These are phyloP conservation scores for Gobionotothen gibberifrons DNA, from an alignment of 2,797 vertebrate species.

Conservation along the genomic window DNA sequence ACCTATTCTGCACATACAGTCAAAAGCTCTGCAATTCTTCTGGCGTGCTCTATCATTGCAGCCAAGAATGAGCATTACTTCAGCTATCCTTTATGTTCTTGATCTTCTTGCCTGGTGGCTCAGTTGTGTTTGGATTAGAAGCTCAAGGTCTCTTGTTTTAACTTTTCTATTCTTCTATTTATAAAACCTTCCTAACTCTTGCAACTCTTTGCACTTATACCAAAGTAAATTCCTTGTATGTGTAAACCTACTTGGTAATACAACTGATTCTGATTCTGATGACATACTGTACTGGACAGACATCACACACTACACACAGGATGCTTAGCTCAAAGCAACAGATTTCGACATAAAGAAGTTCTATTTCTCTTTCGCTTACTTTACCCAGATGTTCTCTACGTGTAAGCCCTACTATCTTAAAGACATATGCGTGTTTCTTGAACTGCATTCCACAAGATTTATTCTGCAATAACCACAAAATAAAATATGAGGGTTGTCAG, in stretches of 20 bases:
- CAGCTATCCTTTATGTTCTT: neutral
- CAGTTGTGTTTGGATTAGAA: neutral
- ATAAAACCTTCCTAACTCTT: constrained; percentile 3
- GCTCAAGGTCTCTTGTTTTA: constrained; percentile 1
- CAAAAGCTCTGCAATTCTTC: neutral
- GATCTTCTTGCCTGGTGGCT: neutral
- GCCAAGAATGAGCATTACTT: neutral
- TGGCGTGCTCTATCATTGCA: neutral
- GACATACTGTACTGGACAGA: neutral
- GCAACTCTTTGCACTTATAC: neutral
- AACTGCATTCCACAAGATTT: neutral
- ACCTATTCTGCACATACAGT: neutral
- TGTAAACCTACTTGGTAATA: no score
- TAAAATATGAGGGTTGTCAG: constrained; percentile 9
- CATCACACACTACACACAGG: neutral
- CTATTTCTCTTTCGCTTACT: constrained; percentile 10
- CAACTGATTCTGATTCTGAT: no score
- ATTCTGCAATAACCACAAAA: constrained; percentile 2
- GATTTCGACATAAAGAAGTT: constrained; percentile 4
- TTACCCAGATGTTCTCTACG: neutral
- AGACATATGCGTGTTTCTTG: neutral
- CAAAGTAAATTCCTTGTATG: no score
- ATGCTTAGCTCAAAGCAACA: constrained; percentile 8
- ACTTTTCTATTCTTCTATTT: constrained; percentile 16
- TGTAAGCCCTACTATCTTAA: constrained; percentile 10